Evolutionary conservation across 2,888 invertebrate species (phyloP).

Genomic region (Tenthredo distinguenda): DNA sequence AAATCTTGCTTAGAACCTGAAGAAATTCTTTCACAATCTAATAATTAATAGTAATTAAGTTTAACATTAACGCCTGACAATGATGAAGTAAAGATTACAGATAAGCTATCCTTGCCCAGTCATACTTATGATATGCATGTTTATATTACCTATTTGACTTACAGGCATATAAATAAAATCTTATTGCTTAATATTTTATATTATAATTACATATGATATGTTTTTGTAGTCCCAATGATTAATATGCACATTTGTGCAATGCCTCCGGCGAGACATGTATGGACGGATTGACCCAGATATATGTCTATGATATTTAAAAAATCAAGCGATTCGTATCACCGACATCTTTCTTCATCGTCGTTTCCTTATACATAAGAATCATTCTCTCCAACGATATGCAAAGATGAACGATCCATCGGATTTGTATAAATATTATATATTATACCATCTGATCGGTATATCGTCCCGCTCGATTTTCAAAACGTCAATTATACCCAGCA

Average conservation of each 20-base stretch:
- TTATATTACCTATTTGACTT: conserved; percentile 62
- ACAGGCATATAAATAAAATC: conserved; percentile 76
- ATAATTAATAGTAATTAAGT: conserved; percentile 67
- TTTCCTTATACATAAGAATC: neutral
- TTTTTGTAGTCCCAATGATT: conserved; percentile 79
- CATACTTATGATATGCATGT: conserved; percentile 77
- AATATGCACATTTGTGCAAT: conserved; percentile 73
- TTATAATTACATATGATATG: conserved; percentile 73
- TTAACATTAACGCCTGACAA: conserved; percentile 77
- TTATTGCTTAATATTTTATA: conserved; percentile 76
- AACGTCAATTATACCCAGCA: conserved; percentile 72
- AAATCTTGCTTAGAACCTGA: conserved; percentile 76
- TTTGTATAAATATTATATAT: neutral
- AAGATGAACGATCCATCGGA: neutral
- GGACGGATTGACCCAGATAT: conserved; percentile 73
- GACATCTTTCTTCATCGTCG: neutral
- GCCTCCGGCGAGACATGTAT: conserved; percentile 66
- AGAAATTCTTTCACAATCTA: conserved; percentile 77
- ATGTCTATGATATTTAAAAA: conserved; percentile 69
- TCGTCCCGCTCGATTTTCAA: conserved; percentile 65
- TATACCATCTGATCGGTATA: neutral
- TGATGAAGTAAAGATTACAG: conserved; percentile 75
- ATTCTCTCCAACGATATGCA: neutral
- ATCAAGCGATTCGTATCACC: conserved; percentile 59
- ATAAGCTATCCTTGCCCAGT: conserved; percentile 76